Evolutionary conservation across 2,113 vertebrate genomes (phyloP).

Genomic region (Ptychochromis oligacanthus): DNA sequence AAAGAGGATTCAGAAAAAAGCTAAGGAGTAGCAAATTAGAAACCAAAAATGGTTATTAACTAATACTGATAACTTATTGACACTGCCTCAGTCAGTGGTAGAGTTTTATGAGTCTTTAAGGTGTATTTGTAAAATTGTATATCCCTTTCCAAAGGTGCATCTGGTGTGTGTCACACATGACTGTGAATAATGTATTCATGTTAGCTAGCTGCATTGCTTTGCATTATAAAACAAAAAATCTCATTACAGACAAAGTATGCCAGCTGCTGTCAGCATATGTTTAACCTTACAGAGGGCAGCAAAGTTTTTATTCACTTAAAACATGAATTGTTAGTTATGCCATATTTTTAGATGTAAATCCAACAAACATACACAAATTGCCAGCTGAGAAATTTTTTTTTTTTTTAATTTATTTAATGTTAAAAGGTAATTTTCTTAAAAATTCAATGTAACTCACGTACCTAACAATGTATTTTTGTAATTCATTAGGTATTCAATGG

Average conservation of each 20-base stretch:
- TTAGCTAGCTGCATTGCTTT: slow-evolving; percentile 26
- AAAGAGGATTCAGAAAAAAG: neutral
- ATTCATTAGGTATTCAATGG: neutral
- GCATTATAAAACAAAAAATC: slow-evolving; percentile 17
- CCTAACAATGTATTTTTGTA: neutral
- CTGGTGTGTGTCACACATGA: slow-evolving; percentile 41
- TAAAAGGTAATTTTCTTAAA: neutral
- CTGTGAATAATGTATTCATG: slow-evolving; percentile 36
- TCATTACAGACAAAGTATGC: neutral
- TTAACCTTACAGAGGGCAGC: slow-evolving; percentile 40
- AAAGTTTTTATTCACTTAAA: slow-evolving; percentile 16
- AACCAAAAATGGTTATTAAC: no score
- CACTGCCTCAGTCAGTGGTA: neutral
- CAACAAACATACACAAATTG: neutral
- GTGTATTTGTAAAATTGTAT: neutral
- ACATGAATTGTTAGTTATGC: neutral
- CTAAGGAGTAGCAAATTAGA: neutral
- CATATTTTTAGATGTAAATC: neutral
- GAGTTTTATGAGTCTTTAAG: neutral
- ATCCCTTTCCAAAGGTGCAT: slow-evolving; percentile 24
- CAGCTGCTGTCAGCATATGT: slow-evolving; percentile 44
- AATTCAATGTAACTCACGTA: neutral
- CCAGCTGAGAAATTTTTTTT: neutral
- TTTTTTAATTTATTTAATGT: neutral
- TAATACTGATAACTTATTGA: neutral